These are phyloP conservation scores for Noctua fimbriata DNA, from an alignment of 2,888 invertebrate genomes.

Conservation along the genomic window DNA sequence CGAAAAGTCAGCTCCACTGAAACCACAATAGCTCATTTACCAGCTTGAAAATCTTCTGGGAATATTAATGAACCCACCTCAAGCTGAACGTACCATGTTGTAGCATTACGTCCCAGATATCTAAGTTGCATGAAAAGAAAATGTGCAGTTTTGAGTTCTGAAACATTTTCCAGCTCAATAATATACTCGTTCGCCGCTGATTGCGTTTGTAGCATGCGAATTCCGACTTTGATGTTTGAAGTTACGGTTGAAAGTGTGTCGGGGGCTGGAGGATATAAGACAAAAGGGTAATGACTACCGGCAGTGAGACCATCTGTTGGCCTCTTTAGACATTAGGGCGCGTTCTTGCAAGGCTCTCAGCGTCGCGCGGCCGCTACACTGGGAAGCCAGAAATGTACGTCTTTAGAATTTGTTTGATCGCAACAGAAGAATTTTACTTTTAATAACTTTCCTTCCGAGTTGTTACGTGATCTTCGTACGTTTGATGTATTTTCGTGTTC, in stretches of 20 bases:
- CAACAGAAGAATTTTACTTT: conserved; percentile 53
- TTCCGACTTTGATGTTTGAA: conserved; percentile 61
- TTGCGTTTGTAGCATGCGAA: conserved; percentile 67
- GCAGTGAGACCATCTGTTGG: conserved; percentile 86
- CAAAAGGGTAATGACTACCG: conserved; percentile 85
- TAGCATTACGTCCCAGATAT: conserved; percentile 58
- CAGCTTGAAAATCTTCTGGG: conserved; percentile 44
- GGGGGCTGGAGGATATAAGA: conserved; percentile 74
- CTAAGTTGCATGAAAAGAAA: conserved; percentile 70
- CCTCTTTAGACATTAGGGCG: conserved; percentile 84
- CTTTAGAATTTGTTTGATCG: conserved; percentile 64
- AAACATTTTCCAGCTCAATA: conserved; percentile 84
- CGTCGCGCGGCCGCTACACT: conserved; percentile 72
- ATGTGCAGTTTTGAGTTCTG: conserved; percentile 81
- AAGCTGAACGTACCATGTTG: conserved; percentile 42
- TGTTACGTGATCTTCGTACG: conserved; percentile 43
- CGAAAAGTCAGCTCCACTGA: conserved; percentile 44
- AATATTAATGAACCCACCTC: conserved; percentile 55
- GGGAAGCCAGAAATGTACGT: conserved; percentile 67
- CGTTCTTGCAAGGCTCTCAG: conserved; percentile 76
- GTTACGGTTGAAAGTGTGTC: conserved; percentile 68
- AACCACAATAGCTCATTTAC: conserved; percentile 60
- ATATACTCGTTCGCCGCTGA: conserved; percentile 78
- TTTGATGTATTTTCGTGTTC: conserved; percentile 56
- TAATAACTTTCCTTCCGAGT: conserved; percentile 52